A percentile compares a stretch with the other conserved stretches of the same genome.
Conservation (phyloP, 2,797 vertebrate species). For the Fundulus diaphanus region DNA sequence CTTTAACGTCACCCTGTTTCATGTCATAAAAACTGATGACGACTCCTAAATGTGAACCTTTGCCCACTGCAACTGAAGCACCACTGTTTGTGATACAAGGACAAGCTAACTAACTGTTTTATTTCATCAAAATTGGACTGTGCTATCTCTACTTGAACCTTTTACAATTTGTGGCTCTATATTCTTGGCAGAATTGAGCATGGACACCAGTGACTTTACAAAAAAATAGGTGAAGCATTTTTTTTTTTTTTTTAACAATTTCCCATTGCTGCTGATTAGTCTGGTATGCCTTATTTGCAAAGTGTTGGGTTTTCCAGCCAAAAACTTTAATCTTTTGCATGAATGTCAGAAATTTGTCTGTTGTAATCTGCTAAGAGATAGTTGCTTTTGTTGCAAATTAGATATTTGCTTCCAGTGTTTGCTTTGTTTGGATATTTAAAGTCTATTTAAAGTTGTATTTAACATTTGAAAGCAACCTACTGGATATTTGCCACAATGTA, state of each 20-base stretch:
- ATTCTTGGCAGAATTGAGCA: slow-evolving; percentile 67
- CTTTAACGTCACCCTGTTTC: slow-evolving; percentile 97
- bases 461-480: slow-evolving; percentile 58
- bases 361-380: slow-evolving; percentile 68
- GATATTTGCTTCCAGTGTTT: slow-evolving; percentile 74
- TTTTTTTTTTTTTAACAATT: slow-evolving; percentile 66
- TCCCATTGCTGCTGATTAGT: slow-evolving; percentile 83
- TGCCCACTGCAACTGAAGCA: slow-evolving; percentile 5
- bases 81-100: slow-evolving; percentile 60
- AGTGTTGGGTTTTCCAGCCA: slow-evolving; percentile 73
- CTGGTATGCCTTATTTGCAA: slow-evolving; percentile 84
- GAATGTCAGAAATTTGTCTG: slow-evolving; percentile 80
- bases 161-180: slow-evolving; percentile 51
- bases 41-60: slow-evolving; percentile 82
- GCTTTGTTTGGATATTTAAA: slow-evolving; percentile 67
- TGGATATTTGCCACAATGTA: slow-evolving; percentile 55
- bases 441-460: slow-evolving; percentile 66
- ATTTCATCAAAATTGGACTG: slow-evolving; percentile 36
- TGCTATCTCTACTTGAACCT: slow-evolving; percentile 60
- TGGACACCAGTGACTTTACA: slow-evolving; percentile 53
- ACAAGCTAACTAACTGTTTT: slow-evolving; percentile 30
- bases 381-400: slow-evolving; percentile 72
- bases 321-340: slow-evolving; percentile 87
- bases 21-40: slow-evolving; percentile 97
- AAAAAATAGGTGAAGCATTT: slow-evolving; percentile 45